These are phyloP conservation scores for Bos taurus DNA, from an alignment of 2,113 vertebrate genomes.

Conservation along the genomic window DNA sequence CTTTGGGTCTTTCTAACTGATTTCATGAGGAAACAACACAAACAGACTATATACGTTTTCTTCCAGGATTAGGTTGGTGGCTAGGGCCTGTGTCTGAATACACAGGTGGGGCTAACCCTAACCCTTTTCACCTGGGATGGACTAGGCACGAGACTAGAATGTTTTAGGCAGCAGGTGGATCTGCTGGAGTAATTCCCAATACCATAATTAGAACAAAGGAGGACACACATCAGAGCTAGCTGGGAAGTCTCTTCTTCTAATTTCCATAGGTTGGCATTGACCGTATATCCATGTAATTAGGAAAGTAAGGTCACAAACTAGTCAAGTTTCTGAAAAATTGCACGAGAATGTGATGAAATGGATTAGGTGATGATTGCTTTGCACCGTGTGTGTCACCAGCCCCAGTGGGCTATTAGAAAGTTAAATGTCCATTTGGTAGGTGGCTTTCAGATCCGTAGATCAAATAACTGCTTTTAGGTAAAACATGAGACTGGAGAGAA, in stretches of 20 bases:
- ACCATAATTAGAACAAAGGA: background rate
- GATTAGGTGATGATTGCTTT: background rate
- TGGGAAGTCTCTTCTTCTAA: background rate
- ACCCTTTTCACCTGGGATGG: background rate
- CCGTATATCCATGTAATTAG: background rate
- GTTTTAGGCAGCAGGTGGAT: background rate
- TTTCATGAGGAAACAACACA: background rate
- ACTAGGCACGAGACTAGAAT: background rate
- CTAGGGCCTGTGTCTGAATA: background rate
- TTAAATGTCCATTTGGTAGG: background rate
- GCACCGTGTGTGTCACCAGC: background rate
- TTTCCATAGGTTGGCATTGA: background rate
- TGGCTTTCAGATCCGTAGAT: background rate
- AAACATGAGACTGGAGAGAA: background rate
- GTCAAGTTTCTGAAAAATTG: background rate
- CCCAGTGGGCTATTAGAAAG: background rate
- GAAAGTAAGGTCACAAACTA: background rate
- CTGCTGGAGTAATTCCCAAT: background rate
- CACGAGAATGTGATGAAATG: background rate
- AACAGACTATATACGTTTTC: background rate
- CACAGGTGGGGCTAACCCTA: background rate
- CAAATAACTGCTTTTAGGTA: background rate
- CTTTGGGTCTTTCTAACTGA: background rate
- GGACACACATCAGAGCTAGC: background rate
- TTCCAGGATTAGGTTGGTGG: background rate